These are phyloP conservation scores for Cecropterus lyciades DNA, from an alignment of 1,140 invertebrate genomes.

Conservation along the genomic window DNA sequence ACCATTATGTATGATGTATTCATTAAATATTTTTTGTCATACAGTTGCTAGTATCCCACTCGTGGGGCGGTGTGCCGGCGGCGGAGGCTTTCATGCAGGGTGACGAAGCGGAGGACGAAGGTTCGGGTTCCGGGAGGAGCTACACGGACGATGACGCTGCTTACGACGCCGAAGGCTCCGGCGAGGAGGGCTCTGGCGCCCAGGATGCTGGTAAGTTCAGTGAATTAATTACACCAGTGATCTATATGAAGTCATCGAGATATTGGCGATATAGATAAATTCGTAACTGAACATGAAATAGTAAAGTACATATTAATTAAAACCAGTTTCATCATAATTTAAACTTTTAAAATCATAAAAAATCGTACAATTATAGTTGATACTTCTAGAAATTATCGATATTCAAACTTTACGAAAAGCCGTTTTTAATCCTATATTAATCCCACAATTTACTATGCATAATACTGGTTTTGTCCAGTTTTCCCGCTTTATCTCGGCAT, in stretches of 20 bases:
- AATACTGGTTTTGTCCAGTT: background rate
- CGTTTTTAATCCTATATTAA: too few relatives aligned
- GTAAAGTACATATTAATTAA: too few relatives aligned
- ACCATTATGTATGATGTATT: too few relatives aligned
- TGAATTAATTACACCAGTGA: too few relatives aligned
- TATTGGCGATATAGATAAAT: too few relatives aligned
- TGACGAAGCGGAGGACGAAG: slow-evolving; percentile 75
- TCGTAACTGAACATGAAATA: too few relatives aligned
- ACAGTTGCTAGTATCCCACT: slow-evolving; percentile 71
- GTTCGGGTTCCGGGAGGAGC: slow-evolving; percentile 68
- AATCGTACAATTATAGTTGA: too few relatives aligned
- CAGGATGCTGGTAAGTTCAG: slow-evolving; percentile 55
- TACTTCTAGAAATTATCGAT: too few relatives aligned
- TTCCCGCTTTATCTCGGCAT: background rate
- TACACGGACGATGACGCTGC: slow-evolving; percentile 65
- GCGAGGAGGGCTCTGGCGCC: slow-evolving; percentile 69
- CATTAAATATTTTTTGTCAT: background rate
- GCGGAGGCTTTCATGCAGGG: slow-evolving; percentile 80
- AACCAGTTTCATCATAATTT: too few relatives aligned
- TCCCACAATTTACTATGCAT: background rate
- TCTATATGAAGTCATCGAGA: too few relatives aligned
- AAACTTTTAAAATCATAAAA: too few relatives aligned
- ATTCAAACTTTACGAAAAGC: too few relatives aligned
- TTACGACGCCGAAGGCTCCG: slow-evolving; percentile 67
- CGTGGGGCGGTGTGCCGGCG: slow-evolving; percentile 52